Conservation (phyloP, 2,888 invertebrate genomes). For the Folsomia candida region DNA sequence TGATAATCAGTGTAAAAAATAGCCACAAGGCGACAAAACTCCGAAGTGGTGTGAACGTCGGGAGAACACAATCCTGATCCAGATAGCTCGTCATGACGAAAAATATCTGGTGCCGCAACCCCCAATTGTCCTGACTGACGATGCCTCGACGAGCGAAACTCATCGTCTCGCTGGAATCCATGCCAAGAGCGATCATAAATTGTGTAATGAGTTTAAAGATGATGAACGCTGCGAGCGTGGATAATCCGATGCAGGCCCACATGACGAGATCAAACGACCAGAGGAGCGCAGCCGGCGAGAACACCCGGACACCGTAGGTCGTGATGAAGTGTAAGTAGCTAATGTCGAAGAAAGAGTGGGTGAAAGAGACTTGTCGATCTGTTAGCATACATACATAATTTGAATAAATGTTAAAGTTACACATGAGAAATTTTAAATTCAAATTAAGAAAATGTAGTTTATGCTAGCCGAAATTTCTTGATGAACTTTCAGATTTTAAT, state of each 20-base stretch:
- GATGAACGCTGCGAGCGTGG: background rate
- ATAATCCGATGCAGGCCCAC: too few relatives aligned
- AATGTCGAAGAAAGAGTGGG: background rate
- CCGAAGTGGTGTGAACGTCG: too few relatives aligned
- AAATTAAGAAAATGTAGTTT: too few relatives aligned
- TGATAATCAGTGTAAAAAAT: too few relatives aligned
- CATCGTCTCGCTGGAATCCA: background rate
- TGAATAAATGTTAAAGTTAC: too few relatives aligned
- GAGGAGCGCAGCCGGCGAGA: background rate
- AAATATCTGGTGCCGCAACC: background rate
- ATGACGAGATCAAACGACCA: background rate
- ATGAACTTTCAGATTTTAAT: background rate
- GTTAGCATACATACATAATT: too few relatives aligned
- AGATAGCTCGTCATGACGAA: background rate
- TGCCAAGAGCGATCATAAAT: background rate
- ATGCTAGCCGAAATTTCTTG: too few relatives aligned
- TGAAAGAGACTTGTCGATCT: background rate
- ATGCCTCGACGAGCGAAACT: background rate
- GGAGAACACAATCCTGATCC: background rate
- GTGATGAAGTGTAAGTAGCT: background rate
- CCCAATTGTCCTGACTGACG: background rate
- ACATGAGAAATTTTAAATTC: too few relatives aligned
- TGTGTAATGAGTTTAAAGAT: background rate
- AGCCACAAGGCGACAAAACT: too few relatives aligned
- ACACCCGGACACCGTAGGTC: background rate